Evolutionary conservation across 2,888 invertebrate species (phyloP).

Genomic region (Melieria picta): DNA sequence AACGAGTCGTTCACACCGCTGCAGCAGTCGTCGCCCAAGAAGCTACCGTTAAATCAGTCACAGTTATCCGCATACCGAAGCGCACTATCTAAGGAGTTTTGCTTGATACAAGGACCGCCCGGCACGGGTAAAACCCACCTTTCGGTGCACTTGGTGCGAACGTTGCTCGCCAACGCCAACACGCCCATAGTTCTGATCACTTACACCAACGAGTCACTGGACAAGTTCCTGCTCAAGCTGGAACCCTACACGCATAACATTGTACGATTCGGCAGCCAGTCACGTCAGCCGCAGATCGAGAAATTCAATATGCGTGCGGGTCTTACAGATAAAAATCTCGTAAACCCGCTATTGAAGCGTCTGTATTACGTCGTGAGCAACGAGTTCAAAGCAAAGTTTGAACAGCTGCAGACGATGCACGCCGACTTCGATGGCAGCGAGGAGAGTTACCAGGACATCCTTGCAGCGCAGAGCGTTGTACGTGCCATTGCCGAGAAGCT

Average conservation of each 20-base stretch:
- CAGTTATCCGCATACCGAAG: conserved; percentile 76
- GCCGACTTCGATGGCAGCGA: conserved; percentile 60
- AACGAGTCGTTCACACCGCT: conserved; percentile 48
- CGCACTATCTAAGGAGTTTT: conserved; percentile 77
- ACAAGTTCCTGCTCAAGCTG: conserved; percentile 83
- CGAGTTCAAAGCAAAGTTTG: conserved; percentile 56
- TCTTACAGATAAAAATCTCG: conserved; percentile 39
- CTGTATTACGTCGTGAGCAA: conserved; percentile 54
- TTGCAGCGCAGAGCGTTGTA: conserved; percentile 50
- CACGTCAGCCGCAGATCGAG: conserved; percentile 70
- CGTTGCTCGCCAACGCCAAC: conserved; percentile 72
- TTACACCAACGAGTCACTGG: conserved; percentile 87
- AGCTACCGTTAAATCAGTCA: conserved; percentile 70
- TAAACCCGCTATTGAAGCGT: conserved; percentile 53
- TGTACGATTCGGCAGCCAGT: conserved; percentile 77
- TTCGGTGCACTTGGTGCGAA: conserved; percentile 78
- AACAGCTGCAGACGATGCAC: conserved; percentile 54
- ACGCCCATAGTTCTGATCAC: conserved; percentile 79
- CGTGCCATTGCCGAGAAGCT: conserved; percentile 62
- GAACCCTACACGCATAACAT: conserved; percentile 70
- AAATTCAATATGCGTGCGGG: conserved; percentile 66
- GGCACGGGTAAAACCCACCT: conserved; percentile 89
- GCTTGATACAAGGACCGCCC: conserved; percentile 87
- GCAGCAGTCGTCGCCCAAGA: conserved; percentile 48
- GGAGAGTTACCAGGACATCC: conserved; percentile 52